phyloP scores from a whole-genome alignment of 2,797 vertebrate species.

The Petrocephalus schoutedeni region DNA sequence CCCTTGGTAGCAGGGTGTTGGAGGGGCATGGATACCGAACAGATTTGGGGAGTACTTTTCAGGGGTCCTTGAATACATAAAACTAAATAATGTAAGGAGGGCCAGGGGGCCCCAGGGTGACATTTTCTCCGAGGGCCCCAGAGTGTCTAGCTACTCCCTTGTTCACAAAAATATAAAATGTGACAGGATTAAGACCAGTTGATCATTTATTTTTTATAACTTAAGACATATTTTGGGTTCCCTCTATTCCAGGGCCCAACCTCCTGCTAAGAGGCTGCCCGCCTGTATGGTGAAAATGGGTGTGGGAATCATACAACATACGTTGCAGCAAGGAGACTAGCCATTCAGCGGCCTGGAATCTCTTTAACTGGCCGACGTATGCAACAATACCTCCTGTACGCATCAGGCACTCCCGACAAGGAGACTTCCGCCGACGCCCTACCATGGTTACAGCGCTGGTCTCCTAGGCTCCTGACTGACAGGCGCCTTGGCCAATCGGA shows the following conservation, averaged over 20 bases:
- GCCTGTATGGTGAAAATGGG: background rate
- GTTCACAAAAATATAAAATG: background rate
- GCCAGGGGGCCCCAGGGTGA: too few relatives aligned
- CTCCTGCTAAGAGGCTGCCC: background rate
- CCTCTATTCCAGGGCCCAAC: background rate
- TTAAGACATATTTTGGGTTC: background rate
- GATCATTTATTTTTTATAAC: background rate
- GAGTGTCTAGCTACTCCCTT: background rate
- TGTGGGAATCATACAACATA: background rate
- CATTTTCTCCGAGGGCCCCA: too few relatives aligned
- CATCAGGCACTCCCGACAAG: background rate
- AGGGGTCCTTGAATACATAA: background rate
- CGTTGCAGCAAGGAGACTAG: background rate
- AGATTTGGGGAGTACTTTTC: background rate
- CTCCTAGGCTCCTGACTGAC: background rate
- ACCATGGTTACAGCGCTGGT: background rate
- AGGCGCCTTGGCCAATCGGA: background rate
- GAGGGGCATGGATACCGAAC: background rate
- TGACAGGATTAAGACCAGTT: background rate
- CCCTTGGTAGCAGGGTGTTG: background rate
- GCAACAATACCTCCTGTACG: background rate
- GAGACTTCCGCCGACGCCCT: slow-evolving; percentile 42
- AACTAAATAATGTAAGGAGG: background rate
- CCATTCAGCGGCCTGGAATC: background rate
- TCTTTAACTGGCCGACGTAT: background rate